These are phyloP conservation scores for Eupleurogrammus muticus DNA, from an alignment of 2,797 vertebrate species.

Conservation along the genomic window DNA sequence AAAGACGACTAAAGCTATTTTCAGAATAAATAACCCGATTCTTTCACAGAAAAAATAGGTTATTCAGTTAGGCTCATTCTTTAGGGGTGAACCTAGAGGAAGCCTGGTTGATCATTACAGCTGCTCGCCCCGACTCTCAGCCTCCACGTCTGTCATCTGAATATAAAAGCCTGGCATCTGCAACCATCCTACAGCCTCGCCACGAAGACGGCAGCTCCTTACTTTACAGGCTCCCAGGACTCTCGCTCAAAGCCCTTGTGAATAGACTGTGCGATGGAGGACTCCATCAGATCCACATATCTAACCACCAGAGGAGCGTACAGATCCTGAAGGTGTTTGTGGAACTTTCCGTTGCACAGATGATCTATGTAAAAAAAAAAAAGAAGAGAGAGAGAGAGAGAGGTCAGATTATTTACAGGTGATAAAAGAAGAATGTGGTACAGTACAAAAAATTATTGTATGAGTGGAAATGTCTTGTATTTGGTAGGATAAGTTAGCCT, in stretches of 20 bases:
- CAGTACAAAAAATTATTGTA: too few relatives aligned
- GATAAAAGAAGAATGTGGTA: too few relatives aligned
- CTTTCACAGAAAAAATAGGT: constrained; percentile 60
- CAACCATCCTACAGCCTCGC: constrained; percentile 60
- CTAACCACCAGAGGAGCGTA: constrained; percentile 99
- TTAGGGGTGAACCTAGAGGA: constrained; percentile 66
- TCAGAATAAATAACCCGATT: constrained; percentile 69
- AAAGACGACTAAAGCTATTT: constrained; percentile 56
- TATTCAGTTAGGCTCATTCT: constrained; percentile 60
- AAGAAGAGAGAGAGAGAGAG: background rate
- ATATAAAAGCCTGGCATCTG: constrained; percentile 65
- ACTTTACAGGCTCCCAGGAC: constrained; percentile 99
- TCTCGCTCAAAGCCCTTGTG: constrained; percentile 99
- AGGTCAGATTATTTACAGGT: too few relatives aligned
- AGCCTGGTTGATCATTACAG: constrained; percentile 58
- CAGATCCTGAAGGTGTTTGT: constrained; percentile 99
- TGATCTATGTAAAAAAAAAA: constrained; percentile 88
- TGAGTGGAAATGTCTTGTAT: too few relatives aligned
- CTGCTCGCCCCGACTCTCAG: constrained; percentile 62
- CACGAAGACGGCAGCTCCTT: constrained; percentile 91
- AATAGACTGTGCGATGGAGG: constrained; percentile 99
- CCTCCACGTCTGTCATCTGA: constrained; percentile 64
- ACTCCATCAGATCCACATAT: constrained; percentile 99
- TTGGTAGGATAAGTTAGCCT: too few relatives aligned
- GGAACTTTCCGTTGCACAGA: constrained; percentile 99